A percentile compares a stretch with the other conserved stretches of the same genome.
Conservation (phyloP, 1,140 invertebrate genomes). For the Aphaenogaster floridana region DNA sequence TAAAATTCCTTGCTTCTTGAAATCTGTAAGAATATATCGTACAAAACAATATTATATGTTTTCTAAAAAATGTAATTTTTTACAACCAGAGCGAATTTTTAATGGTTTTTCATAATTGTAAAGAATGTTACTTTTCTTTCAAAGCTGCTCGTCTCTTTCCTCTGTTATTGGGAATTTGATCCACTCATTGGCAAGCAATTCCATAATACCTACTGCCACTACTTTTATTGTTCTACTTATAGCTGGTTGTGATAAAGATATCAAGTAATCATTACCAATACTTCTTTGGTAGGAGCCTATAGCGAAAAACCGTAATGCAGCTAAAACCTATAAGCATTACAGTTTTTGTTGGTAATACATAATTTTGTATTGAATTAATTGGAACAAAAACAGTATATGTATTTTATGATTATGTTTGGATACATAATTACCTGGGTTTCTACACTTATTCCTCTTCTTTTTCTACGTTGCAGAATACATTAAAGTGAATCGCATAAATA, state of each 20-base stretch:
- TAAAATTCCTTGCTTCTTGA: too few relatives aligned
- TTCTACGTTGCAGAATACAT: neutral
- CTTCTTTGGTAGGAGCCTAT: neutral
- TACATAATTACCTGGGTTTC: constrained; percentile 4
- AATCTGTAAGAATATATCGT: too few relatives aligned
- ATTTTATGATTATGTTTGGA: neutral
- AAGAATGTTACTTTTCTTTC: neutral
- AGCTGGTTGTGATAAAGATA: constrained; percentile 6
- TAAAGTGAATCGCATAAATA: neutral
- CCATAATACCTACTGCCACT: neutral
- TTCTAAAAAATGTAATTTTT: too few relatives aligned
- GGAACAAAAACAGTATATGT: neutral
- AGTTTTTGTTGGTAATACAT: neutral
- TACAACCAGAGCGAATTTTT: too few relatives aligned
- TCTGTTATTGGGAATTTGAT: neutral
- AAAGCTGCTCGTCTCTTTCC: neutral
- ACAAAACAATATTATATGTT: too few relatives aligned
- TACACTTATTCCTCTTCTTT: constrained; percentile 1
- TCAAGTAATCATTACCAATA: constrained; percentile 10
- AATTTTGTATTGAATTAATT: neutral
- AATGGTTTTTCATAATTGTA: too few relatives aligned
- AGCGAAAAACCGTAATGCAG: neutral
- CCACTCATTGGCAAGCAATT: neutral
- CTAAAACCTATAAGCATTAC: neutral
- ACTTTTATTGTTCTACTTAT: neutral